Conservation (phyloP, 2,888 invertebrate genomes). For the Campoletis raptor region DNA sequence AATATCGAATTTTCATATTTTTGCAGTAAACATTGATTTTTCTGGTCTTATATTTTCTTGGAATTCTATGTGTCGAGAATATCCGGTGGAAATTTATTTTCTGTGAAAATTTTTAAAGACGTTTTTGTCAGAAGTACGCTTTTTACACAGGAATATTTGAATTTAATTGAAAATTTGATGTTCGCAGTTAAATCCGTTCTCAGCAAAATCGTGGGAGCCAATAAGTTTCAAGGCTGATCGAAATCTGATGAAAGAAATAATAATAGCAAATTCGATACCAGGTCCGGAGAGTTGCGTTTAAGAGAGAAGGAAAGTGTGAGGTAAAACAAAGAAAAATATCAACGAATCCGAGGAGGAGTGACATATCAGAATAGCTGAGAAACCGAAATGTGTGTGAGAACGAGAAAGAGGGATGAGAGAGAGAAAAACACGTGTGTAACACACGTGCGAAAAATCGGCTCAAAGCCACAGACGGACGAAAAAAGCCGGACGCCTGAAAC, state of each 20-base stretch:
- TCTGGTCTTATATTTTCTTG: neutral
- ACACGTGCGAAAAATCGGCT: slow-evolving; percentile 52
- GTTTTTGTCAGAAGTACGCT: no score
- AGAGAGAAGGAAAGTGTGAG: slow-evolving; percentile 72
- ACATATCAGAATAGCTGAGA: slow-evolving; percentile 79
- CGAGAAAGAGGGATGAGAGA: slow-evolving; percentile 14
- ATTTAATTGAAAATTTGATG: neutral
- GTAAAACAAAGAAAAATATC: slow-evolving; percentile 41
- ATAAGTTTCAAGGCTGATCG: slow-evolving; percentile 84
- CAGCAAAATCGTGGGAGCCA: slow-evolving; percentile 84
- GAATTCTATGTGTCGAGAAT: neutral
- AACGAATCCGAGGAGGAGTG: slow-evolving; percentile 64
- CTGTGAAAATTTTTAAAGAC: no score
- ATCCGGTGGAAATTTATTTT: no score
- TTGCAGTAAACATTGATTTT: neutral
- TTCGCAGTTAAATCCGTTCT: slow-evolving; percentile 83
- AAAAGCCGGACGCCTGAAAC: slow-evolving; percentile 60
- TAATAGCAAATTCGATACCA: slow-evolving; percentile 93
- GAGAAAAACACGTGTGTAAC: slow-evolving; percentile 1
- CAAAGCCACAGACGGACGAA: slow-evolving; percentile 49
- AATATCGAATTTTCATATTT: no score
- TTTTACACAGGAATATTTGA: no score
- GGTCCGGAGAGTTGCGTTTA: slow-evolving; percentile 96
- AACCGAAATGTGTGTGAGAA: slow-evolving; percentile 51
- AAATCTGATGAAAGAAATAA: slow-evolving; percentile 85